Percentiles rank a stretch among this genome's conserved stretches.
These are phyloP conservation scores for Temnothorax ravouxi DNA, from an alignment of 2,888 invertebrate genomes.

Conservation along the genomic window DNA sequence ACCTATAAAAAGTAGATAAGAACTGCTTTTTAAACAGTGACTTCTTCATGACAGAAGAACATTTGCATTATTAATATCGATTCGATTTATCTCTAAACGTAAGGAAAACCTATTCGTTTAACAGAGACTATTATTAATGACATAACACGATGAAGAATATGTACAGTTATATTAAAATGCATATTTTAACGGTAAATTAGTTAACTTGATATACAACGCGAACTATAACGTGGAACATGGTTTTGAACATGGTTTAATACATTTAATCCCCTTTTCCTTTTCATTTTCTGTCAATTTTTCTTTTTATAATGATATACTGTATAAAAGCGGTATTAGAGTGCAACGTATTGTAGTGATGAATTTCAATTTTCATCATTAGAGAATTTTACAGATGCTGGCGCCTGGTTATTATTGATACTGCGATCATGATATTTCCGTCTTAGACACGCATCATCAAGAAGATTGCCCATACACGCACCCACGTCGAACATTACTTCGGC, in stretches of 20 bases:
- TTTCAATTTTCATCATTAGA: slow-evolving; percentile 13
- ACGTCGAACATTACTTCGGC: slow-evolving; percentile 17
- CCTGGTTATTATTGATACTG: slow-evolving; percentile 40
- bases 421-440: slow-evolving; percentile 39
- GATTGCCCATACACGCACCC: slow-evolving; percentile 59
- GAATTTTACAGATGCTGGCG: slow-evolving; percentile 24
- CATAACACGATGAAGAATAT: background rate
- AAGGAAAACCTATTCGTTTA: background rate
- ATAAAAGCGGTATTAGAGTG: background rate
- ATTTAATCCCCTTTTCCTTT: background rate
- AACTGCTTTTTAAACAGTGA: background rate
- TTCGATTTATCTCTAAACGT: background rate
- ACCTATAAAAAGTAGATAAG: slow-evolving; percentile 10
- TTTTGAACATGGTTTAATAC: background rate
- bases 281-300: background rate
- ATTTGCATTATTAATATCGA: slow-evolving; percentile 14
- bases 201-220: background rate
- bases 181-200: background rate
- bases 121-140: background rate
- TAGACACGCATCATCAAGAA: slow-evolving; percentile 66
- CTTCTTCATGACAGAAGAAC: too few species aligned
- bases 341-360: background rate
- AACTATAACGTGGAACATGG: background rate
- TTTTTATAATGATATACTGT: background rate
- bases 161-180: background rate